A percentile compares a stretch with the other conserved stretches of the same genome.
phyloP scores from a whole-genome alignment of 2,888 invertebrate genomes.

The Phymatocera aterrima region DNA sequence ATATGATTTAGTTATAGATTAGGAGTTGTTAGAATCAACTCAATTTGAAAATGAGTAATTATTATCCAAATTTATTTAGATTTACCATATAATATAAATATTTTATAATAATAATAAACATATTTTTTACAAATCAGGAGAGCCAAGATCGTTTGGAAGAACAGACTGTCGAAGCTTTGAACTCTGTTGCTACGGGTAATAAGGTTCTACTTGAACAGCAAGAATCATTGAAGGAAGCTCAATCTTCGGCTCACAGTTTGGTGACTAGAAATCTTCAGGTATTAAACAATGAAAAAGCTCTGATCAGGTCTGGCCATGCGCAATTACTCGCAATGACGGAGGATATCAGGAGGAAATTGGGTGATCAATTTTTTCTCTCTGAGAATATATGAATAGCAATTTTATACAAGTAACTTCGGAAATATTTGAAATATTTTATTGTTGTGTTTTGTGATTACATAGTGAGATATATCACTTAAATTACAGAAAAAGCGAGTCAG shows the following conservation, averaged over 20 bases:
- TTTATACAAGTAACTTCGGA: background rate
- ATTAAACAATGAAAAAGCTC: constrained; percentile 78
- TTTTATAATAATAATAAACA: background rate
- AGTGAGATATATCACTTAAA: too few relatives aligned
- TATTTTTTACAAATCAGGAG: constrained; percentile 60
- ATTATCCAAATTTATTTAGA: too few relatives aligned
- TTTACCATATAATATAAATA: too few relatives aligned
- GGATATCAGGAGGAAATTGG: constrained; percentile 77
- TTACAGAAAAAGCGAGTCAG: constrained; percentile 74
- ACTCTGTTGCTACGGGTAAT: constrained; percentile 74
- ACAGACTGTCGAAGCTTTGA: constrained; percentile 73
- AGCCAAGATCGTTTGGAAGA: constrained; percentile 75
- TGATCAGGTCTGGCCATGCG: constrained; percentile 78
- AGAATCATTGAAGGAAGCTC: constrained; percentile 75
- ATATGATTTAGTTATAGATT: too few relatives aligned
- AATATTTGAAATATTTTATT: constrained; percentile 27
- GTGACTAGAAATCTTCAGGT: constrained; percentile 78
- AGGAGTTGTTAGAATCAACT: too few relatives aligned
- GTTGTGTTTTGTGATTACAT: too few relatives aligned
- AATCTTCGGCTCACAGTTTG: constrained; percentile 75
- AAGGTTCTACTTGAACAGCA: constrained; percentile 76
- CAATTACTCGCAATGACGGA: constrained; percentile 77
- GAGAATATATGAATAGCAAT: background rate
- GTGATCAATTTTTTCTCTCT: constrained; percentile 61
- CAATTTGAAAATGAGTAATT: too few relatives aligned